These are phyloP conservation scores for Thereva nobilitata DNA, from an alignment of 2,888 invertebrate genomes.

Conservation along the genomic window DNA sequence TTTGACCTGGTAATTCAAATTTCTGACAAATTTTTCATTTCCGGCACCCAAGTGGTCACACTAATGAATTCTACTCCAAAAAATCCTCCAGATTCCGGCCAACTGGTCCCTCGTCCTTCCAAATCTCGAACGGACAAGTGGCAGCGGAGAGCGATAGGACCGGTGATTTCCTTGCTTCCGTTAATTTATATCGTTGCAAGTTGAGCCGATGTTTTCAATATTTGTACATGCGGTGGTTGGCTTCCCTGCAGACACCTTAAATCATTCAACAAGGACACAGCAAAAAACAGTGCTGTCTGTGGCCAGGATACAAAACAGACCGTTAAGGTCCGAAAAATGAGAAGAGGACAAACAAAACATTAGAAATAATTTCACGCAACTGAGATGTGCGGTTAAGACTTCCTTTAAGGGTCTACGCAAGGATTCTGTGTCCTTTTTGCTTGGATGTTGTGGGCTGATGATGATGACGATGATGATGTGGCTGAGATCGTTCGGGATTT, in stretches of 20 bases:
- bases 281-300: constrained; percentile 8
- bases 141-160: constrained; percentile 21
- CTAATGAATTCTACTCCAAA: constrained; percentile 28
- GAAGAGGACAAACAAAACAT: constrained; percentile 36
- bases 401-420: constrained; percentile 25
- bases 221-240: constrained; percentile 4
- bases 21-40: constrained; percentile 31
- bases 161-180: constrained; percentile 31
- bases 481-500: background rate
- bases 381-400: constrained; percentile 19
- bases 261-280: background rate
- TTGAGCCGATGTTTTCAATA: constrained; percentile 19
- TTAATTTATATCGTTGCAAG: constrained; percentile 30
- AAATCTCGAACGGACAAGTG: constrained; percentile 26
- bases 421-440: constrained; percentile 17
- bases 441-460: constrained; percentile 1
- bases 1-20: no score
- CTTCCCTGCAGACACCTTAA: constrained; percentile 15
- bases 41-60: constrained; percentile 25
- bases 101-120: background rate
- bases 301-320: background rate
- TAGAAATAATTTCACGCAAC: constrained; percentile 36
- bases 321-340: constrained; percentile 13
- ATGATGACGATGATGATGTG: constrained; percentile 29
- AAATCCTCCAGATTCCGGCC: constrained; percentile 6